These are phyloP conservation scores for Cybosia mesomella DNA, from an alignment of 2,888 invertebrate genomes.

Conservation along the genomic window DNA sequence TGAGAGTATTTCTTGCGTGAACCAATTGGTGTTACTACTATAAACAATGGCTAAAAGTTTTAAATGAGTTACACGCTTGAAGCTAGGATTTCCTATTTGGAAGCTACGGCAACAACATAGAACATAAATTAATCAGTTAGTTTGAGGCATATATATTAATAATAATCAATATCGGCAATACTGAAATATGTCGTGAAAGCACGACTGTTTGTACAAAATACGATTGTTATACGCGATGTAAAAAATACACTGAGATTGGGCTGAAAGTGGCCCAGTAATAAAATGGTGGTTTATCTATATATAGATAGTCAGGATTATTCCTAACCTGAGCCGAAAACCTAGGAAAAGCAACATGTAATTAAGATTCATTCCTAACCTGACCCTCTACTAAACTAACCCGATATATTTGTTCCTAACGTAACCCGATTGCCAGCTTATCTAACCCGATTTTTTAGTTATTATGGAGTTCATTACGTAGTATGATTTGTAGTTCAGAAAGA, in stretches of 20 bases:
- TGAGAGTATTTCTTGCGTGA: constrained; percentile 36
- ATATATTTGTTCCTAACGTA: too few species aligned
- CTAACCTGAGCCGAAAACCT: too few species aligned
- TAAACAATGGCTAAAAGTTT: constrained; percentile 33
- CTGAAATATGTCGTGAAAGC: background rate
- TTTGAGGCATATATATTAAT: background rate
- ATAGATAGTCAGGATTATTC: too few species aligned
- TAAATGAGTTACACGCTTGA: constrained; percentile 25
- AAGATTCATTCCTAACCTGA: too few species aligned
- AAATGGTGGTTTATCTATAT: background rate
- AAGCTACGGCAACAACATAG: background rate
- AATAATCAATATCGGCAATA: background rate
- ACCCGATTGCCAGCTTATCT: too few species aligned
- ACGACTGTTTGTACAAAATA: background rate
- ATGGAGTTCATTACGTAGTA: too few species aligned
- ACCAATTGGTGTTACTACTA: constrained; percentile 39
- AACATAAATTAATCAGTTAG: background rate
- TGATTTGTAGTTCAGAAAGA: too few species aligned
- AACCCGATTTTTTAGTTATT: too few species aligned
- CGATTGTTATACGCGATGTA: too few species aligned
- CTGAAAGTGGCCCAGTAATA: background rate
- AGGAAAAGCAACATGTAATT: too few species aligned
- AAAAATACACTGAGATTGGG: background rate
- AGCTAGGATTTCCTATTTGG: background rate
- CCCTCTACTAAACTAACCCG: too few species aligned